Evolutionary conservation across 1,140 invertebrate genomes (phyloP).

Genomic region (Periplaneta americana): DNA sequence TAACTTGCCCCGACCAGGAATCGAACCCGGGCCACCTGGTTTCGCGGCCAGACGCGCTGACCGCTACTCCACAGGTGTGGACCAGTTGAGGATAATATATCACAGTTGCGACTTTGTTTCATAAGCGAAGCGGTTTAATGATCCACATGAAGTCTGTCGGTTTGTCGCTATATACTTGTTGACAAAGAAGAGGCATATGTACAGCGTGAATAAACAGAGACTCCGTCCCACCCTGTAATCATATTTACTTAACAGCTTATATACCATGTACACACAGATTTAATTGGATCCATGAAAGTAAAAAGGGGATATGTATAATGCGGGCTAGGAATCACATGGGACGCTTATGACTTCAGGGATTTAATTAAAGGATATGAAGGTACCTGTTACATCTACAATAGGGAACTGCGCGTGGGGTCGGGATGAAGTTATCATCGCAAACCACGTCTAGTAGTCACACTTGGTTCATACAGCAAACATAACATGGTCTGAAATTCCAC

Average conservation of each 20-base stretch:
- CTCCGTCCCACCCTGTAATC: not conserved
- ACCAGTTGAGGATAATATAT: no score
- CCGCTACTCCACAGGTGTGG: no score
- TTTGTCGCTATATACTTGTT: no score
- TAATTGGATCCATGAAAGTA: not conserved
- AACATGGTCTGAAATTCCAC: not conserved
- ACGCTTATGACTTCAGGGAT: not conserved
- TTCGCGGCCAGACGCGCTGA: no score
- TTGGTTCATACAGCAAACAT: no score
- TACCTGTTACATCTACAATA: not conserved
- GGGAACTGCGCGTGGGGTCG: not conserved
- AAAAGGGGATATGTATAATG: not conserved
- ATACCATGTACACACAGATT: not conserved
- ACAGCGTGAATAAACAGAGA: not conserved
- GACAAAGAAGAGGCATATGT: no score
- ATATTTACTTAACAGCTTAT: not conserved
- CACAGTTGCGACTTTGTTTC: no score
- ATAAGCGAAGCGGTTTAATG: no score
- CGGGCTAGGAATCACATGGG: not conserved
- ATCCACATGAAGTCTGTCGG: no score
- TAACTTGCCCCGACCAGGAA: no score
- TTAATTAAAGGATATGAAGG: not conserved
- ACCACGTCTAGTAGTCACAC: no score
- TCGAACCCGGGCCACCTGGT: no score
- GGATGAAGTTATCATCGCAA: not conserved